Evolutionary conservation across 2,888 invertebrate species (phyloP).

Genomic region (Drosophila aldrichi): DNA sequence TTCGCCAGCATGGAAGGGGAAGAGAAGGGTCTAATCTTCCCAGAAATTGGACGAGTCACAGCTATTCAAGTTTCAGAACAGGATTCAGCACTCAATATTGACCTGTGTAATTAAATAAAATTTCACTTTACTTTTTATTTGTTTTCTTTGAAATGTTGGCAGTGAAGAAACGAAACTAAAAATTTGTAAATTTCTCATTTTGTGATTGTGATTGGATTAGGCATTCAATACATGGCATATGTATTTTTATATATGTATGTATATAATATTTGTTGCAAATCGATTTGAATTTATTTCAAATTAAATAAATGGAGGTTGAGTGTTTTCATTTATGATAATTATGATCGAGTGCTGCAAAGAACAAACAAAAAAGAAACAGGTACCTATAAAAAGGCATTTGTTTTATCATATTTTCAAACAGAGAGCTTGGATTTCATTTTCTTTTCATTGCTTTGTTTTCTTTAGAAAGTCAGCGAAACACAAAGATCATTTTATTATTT

Average conservation of each 20-base stretch:
- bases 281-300: not conserved
- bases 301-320: slow-evolving; percentile 10
- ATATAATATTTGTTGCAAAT: not conserved
- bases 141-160: slow-evolving; percentile 55
- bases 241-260: too few species aligned
- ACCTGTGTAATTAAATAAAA: slow-evolving; percentile 1
- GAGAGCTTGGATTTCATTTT: slow-evolving; percentile 24
- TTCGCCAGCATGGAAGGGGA: not conserved
- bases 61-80: too few species aligned
- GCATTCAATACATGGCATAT: slow-evolving; percentile 12
- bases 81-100: not conserved
- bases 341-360: slow-evolving; percentile 50
- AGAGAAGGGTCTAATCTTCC: not conserved
- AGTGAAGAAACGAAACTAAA: slow-evolving; percentile 74
- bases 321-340: slow-evolving; percentile 2
- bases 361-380: slow-evolving; percentile 44
- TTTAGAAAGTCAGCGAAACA: slow-evolving; percentile 20
- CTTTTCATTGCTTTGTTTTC: not conserved
- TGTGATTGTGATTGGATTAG: slow-evolving; percentile 44
- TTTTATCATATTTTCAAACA: slow-evolving; percentile 27
- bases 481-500: slow-evolving; percentile 16
- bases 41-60: too few species aligned
- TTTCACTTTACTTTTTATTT: slow-evolving; percentile 19
- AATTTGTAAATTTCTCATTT: slow-evolving; percentile 32
- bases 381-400: slow-evolving; percentile 67